Conservation (phyloP, 1,140 invertebrate genomes). For the Condylostylus longicornis region DNA sequence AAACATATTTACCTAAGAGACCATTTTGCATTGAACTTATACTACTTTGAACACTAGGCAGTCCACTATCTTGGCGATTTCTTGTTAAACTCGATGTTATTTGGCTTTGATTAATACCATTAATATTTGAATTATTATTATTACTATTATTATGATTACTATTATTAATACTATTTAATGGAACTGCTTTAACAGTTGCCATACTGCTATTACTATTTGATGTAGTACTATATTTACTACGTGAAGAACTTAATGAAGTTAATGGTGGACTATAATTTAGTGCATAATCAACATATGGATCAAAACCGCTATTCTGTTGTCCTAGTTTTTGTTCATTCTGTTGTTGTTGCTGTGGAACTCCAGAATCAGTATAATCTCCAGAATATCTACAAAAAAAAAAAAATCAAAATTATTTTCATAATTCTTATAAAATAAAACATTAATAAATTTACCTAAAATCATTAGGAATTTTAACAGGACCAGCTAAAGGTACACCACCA, state of each 20-base stretch:
- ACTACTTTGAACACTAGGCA: conserved; percentile 11
- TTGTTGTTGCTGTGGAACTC: conserved; percentile 20
- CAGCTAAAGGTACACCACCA: conserved; percentile 51
- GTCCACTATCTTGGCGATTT: conserved; percentile 22
- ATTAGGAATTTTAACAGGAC: conserved; percentile 53
- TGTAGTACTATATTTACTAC: conserved; percentile 6
- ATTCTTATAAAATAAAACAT: conserved; percentile 3
- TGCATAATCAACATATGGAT: conserved; percentile 73
- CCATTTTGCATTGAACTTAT: conserved; percentile 19
- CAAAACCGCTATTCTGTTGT: conserved; percentile 73
- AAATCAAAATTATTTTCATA: not conserved
- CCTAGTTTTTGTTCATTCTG: conserved; percentile 27
- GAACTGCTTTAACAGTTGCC: conserved; percentile 26
- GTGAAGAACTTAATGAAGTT: conserved; percentile 5
- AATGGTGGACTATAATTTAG: conserved; percentile 69
- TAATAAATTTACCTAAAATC: conserved; percentile 33
- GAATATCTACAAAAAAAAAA: conserved; percentile 54
- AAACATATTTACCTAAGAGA: conserved; percentile 20
- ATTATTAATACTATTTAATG: conserved; percentile 6
- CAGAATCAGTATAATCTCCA: conserved; percentile 50
- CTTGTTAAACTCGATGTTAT: conserved; percentile 23
- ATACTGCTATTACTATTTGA: conserved; percentile 25
- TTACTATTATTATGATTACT: too few species aligned
- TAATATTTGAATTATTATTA: too few species aligned
- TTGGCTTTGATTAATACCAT: conserved; percentile 3